Evolutionary conservation across 2,797 vertebrate species (phyloP).

Genomic region (Serranus cabrilla): DNA sequence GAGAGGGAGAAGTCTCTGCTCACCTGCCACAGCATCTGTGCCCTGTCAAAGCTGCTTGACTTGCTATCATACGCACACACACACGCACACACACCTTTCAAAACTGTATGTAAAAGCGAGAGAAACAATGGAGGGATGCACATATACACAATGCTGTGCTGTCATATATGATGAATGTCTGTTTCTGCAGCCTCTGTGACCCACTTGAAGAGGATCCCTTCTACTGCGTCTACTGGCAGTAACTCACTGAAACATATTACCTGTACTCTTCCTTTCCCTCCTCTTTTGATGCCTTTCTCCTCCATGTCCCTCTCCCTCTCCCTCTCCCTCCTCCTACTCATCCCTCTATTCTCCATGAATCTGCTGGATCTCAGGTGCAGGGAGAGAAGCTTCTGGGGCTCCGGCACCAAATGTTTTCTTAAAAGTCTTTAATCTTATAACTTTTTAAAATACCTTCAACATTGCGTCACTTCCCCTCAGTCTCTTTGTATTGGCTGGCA

Average conservation of each 20-base stretch:
- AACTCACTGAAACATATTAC: slow-evolving; percentile 46
- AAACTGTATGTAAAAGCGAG: slow-evolving; percentile 14
- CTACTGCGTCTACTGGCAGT: slow-evolving; percentile 24
- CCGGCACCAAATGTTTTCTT: no score
- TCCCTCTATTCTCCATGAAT: slow-evolving; percentile 15
- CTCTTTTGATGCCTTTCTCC: slow-evolving; percentile 23
- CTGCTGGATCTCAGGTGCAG: not conserved
- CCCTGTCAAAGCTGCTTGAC: slow-evolving; percentile 49
- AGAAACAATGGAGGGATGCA: slow-evolving; percentile 27
- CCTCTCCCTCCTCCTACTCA: not conserved
- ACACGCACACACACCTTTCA: slow-evolving; percentile 2
- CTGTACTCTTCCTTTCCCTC: slow-evolving; percentile 3
- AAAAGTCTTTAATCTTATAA: no score
- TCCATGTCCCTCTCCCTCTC: not conserved
- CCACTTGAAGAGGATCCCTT: slow-evolving; percentile 50
- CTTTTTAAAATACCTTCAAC: no score
- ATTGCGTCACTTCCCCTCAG: no score
- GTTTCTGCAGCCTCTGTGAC: slow-evolving; percentile 58
- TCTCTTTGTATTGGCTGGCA: no score
- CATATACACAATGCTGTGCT: slow-evolving; percentile 24
- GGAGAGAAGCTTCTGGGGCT: no score
- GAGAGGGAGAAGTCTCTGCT: slow-evolving; percentile 25
- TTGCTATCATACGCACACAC: slow-evolving; percentile 19
- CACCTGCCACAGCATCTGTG: slow-evolving; percentile 54
- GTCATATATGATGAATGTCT: slow-evolving; percentile 64